Base-by-base conservation (phyloP, 2,113 vertebrate species). In the Oncorhynchus mykiss region DNA sequence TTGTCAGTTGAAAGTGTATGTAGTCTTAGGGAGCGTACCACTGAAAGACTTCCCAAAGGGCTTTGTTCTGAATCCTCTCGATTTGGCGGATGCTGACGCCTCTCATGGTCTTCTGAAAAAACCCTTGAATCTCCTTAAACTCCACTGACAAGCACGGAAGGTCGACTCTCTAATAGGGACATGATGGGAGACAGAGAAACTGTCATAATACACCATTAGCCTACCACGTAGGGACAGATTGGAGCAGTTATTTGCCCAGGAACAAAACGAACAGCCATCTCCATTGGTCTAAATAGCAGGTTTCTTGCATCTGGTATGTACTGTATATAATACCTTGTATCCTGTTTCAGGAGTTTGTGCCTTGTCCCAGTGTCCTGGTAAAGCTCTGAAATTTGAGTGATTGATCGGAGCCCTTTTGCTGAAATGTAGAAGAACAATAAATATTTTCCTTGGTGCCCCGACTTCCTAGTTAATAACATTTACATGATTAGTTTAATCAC, bases 31-130 rank as follows among this genome's bases (percentile, higher is more conserved):
- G 2, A 48, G 85, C 91, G 0, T 85, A 94, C 93, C 76, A 87
- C 75, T 93, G 92, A 87, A 89, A 94, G 24, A 82, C 67, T 45
- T 92, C 93, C 93, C 93, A 94, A 0, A 93, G 86, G 7, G 78
- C 67, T 85, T 82, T 88, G 89, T 93, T 94, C 80, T 94, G 93
- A 82, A 93, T 90, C 76, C 93, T 86, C 16, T 93, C 85, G 0
- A 94, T 86, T 9, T 49, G 70, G 0, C 77, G 0, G 2, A 94
- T 80, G 9, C 68, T 77, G 51, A 83, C 90, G 48, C 81, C 86
- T 13, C 1, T 57, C 89, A 93, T 83, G 16, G 93, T 93, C 74
- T 65, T 51, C 13, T 9, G 48, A 81, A 93, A 94, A 18, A 92
- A 87, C 4, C 39, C 29, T 73, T 90, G 57, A 2, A 93, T 75